Conservation (phyloP, 2,113 vertebrate species). For the Pogonocichla stellata region DNA sequence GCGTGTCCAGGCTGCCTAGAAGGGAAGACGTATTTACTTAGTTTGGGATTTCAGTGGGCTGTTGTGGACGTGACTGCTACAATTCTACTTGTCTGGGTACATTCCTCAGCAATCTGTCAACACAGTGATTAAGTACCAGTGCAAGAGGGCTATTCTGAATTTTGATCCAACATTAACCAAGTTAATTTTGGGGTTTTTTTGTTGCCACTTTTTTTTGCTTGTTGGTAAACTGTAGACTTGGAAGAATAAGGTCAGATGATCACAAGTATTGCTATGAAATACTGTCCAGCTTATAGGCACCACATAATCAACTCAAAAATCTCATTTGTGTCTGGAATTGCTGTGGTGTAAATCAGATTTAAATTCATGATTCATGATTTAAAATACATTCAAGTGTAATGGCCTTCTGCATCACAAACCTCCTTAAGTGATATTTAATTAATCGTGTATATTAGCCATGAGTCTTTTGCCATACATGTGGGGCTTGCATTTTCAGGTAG, state of each 20-base stretch:
- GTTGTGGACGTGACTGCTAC: neutral
- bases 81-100: neutral
- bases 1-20: neutral
- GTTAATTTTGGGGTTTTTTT: rapidly evolving
- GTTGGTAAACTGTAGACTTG: neutral
- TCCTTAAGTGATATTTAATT: neutral
- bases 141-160: neutral
- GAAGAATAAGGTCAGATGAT: neutral
- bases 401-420: neutral
- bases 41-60: neutral
- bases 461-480: neutral
- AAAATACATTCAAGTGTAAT: neutral
- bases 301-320: neutral
- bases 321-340: slow-evolving; percentile 1
- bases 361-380: neutral
- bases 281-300: neutral
- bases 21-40: neutral
- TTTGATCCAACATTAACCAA: neutral
- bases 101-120: neutral
- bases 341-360: slow-evolving; percentile 10
- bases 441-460: neutral
- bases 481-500: neutral
- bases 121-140: neutral
- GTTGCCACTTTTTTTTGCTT: neutral
- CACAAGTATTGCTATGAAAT: neutral